A percentile compares a stretch with the other conserved stretches of the same genome.
Evolutionary conservation across 1,140 invertebrate genomes (phyloP).

Genomic region (Scaptomyza montana): DNA sequence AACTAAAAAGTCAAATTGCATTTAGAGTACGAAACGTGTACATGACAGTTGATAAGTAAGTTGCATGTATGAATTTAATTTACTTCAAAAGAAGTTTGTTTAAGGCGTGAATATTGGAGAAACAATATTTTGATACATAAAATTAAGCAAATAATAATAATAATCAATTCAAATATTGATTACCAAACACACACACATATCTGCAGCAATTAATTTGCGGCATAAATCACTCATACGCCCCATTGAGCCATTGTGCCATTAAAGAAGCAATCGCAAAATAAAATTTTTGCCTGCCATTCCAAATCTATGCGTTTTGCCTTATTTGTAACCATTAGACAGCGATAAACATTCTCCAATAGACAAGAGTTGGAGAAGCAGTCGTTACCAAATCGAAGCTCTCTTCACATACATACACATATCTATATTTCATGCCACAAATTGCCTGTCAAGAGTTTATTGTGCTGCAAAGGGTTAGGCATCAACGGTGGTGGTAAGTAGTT

Average conservation of each 20-base stretch:
- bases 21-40: constrained; percentile 16
- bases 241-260: constrained; percentile 47
- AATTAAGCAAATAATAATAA: too few species aligned
- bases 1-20: constrained; percentile 32
- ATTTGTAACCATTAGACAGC: constrained; percentile 72
- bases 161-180: neutral
- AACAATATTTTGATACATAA: too few species aligned
- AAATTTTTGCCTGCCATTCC: constrained; percentile 13
- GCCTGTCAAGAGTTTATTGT: constrained; percentile 52
- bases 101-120: too few species aligned
- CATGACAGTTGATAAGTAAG: neutral
- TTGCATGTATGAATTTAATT: neutral
- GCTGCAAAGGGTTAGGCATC: constrained; percentile 55
- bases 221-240: constrained; percentile 70
- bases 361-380: neutral
- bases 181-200: constrained; percentile 40
- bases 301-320: constrained; percentile 43
- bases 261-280: constrained; percentile 22
- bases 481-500: too few species aligned
- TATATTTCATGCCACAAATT: constrained; percentile 28
- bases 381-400: constrained; percentile 16
- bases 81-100: too few species aligned
- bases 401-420: neutral
- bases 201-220: constrained; percentile 63
- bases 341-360: constrained; percentile 51